Conservation (phyloP, 2,113 vertebrate species). For the Glaucomys volans region DNA sequence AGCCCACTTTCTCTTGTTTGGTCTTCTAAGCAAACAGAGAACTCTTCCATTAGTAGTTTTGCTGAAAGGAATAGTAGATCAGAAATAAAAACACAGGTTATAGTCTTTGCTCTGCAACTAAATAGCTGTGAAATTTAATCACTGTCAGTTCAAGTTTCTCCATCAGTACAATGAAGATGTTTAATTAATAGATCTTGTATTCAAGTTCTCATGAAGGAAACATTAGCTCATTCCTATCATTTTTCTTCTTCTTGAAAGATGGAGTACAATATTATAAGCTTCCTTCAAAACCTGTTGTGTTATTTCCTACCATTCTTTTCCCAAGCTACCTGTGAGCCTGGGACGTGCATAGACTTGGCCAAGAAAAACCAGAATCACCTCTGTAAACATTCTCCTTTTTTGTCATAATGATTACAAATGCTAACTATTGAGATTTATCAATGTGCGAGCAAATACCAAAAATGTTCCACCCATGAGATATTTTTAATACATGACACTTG, state of each 20-base stretch:
- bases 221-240: slow-evolving; percentile 48
- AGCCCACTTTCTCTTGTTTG: background rate
- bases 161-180: slow-evolving; percentile 78
- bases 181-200: slow-evolving; percentile 79
- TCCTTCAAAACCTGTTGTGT: background rate
- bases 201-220: slow-evolving; percentile 73
- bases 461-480: background rate
- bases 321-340: background rate
- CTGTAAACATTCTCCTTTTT: background rate
- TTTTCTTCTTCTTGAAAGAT: slow-evolving; percentile 42
- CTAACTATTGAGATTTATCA: slow-evolving; percentile 6
- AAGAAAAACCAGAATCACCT: background rate
- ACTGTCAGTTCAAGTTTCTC: slow-evolving; percentile 66
- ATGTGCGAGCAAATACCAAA: background rate
- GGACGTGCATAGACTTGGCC: background rate
- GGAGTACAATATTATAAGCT: background rate
- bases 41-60: background rate
- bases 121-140: slow-evolving; percentile 77
- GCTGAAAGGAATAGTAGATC: slow-evolving; percentile 15
- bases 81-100: background rate
- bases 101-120: slow-evolving; percentile 59
- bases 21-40: slow-evolving; percentile 1
- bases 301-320: background rate
- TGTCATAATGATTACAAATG: background rate
- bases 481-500: background rate